These are phyloP conservation scores for Seladonia tumulorum DNA, from an alignment of 2,888 invertebrate genomes.

Conservation along the genomic window DNA sequence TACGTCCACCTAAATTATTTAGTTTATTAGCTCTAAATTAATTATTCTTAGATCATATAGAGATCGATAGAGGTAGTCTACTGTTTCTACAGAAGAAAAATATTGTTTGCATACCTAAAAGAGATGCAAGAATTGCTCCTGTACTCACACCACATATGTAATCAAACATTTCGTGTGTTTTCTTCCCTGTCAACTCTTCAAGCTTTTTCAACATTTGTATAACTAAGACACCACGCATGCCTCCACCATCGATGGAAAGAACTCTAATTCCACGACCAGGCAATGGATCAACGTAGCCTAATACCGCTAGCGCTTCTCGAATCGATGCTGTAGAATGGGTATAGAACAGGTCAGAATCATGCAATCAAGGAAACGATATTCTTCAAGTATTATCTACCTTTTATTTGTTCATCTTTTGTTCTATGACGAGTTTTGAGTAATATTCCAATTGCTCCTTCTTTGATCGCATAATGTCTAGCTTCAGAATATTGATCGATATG, in stretches of 20 bases:
- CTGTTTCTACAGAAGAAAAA: neutral
- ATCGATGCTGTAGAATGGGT: slow-evolving; percentile 72
- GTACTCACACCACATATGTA: slow-evolving; percentile 94
- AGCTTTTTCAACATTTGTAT: slow-evolving; percentile 92
- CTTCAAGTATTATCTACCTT: slow-evolving; percentile 68
- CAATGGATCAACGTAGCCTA: slow-evolving; percentile 90
- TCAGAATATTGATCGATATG: slow-evolving; percentile 92
- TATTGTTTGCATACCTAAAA: slow-evolving; percentile 86
- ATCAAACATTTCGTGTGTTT: slow-evolving; percentile 93
- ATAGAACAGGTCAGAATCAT: slow-evolving; percentile 68
- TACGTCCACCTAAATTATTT: slow-evolving; percentile 85
- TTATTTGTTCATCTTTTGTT: slow-evolving; percentile 81
- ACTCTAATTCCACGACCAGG: slow-evolving; percentile 91
- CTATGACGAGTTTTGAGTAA: slow-evolving; percentile 86
- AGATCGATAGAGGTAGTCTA: neutral
- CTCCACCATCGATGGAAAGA: slow-evolving; percentile 95
- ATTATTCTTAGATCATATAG: neutral
- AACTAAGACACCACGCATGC: slow-evolving; percentile 94
- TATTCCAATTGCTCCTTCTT: slow-evolving; percentile 90
- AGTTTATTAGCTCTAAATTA: neutral
- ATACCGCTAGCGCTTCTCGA: slow-evolving; percentile 88
- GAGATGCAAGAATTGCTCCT: slow-evolving; percentile 92
- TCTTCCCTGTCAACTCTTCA: slow-evolving; percentile 89
- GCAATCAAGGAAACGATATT: neutral
- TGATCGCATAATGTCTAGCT: slow-evolving; percentile 89